Percentiles rank a stretch among this genome's conserved stretches.
These are phyloP conservation scores for Diarsia dahlii DNA, from an alignment of 2,888 invertebrate genomes.

Conservation along the genomic window DNA sequence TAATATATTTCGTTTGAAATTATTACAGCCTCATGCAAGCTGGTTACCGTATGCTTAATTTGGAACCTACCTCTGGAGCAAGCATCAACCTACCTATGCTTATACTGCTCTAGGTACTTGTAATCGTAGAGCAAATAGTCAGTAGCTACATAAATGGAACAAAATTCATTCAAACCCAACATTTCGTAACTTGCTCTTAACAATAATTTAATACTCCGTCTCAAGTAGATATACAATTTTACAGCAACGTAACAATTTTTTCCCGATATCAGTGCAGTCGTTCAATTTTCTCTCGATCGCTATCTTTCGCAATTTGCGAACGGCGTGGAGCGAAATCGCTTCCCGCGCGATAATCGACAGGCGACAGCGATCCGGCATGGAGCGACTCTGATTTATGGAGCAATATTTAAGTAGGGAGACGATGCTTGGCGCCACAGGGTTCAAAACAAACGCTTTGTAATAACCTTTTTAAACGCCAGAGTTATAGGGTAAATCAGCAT, in stretches of 20 bases:
- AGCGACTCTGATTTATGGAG: slow-evolving; percentile 82
- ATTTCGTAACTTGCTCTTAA: slow-evolving; percentile 27
- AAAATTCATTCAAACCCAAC: neutral
- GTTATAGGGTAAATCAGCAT: slow-evolving; percentile 61
- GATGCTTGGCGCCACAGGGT: slow-evolving; percentile 68
- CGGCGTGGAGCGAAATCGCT: slow-evolving; percentile 72
- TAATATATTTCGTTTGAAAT: neutral
- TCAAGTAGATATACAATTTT: slow-evolving; percentile 41
- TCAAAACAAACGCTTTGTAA: slow-evolving; percentile 67
- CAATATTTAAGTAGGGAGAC: slow-evolving; percentile 78
- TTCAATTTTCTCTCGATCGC: slow-evolving; percentile 75
- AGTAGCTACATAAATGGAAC: neutral
- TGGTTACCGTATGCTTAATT: neutral
- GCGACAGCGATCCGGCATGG: slow-evolving; percentile 79
- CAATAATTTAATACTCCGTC: slow-evolving; percentile 41
- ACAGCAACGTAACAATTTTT: slow-evolving; percentile 54
- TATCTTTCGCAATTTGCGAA: slow-evolving; percentile 75
- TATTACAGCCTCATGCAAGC: neutral
- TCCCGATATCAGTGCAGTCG: slow-evolving; percentile 64
- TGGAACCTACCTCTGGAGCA: neutral
- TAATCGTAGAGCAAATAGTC: neutral
- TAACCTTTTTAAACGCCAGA: slow-evolving; percentile 65
- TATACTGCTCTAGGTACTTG: too few species aligned
- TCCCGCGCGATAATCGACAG: slow-evolving; percentile 83
- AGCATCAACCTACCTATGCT: neutral